Evolutionary conservation across 2,888 invertebrate genomes (phyloP).

Genomic region (Proisotoma minuta): DNA sequence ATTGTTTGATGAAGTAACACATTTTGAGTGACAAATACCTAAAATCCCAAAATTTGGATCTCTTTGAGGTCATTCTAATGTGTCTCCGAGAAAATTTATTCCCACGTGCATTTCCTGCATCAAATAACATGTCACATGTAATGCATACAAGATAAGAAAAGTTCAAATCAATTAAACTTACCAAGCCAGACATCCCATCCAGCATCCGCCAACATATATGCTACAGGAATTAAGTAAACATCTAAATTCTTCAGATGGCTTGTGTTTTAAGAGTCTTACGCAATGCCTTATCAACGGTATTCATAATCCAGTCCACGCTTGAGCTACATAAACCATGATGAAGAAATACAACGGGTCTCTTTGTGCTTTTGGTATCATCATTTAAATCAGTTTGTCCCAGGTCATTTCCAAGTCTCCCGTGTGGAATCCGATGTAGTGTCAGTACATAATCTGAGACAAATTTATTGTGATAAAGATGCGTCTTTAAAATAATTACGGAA

Average conservation of each 20-base stretch:
- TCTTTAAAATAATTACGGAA: too few species aligned
- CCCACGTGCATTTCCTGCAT: constrained; percentile 21
- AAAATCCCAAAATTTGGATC: constrained; percentile 18
- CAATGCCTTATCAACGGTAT: constrained; percentile 11
- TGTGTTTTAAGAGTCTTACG: neutral
- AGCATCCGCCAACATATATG: constrained; percentile 18
- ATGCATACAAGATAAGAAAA: neutral
- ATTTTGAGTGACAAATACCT: neutral
- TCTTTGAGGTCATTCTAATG: constrained; percentile 10
- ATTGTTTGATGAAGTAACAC: neutral
- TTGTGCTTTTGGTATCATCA: neutral
- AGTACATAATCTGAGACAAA: constrained; percentile 9
- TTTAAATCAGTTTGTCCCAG: neutral
- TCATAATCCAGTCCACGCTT: constrained; percentile 13
- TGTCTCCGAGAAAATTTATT: constrained; percentile 11
- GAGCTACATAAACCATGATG: constrained; percentile 14
- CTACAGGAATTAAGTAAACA: neutral
- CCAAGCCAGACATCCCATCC: constrained; percentile 25
- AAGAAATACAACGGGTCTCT: constrained; percentile 7
- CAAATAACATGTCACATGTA: neutral
- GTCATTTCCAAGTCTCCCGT: neutral
- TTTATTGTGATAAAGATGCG: too few species aligned
- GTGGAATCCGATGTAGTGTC: constrained; percentile 11
- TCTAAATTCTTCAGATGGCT: too few species aligned
- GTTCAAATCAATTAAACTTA: constrained; percentile 1